These are phyloP conservation scores for Coleophora flavipennella DNA, from an alignment of 2,888 invertebrate species.

Conservation along the genomic window DNA sequence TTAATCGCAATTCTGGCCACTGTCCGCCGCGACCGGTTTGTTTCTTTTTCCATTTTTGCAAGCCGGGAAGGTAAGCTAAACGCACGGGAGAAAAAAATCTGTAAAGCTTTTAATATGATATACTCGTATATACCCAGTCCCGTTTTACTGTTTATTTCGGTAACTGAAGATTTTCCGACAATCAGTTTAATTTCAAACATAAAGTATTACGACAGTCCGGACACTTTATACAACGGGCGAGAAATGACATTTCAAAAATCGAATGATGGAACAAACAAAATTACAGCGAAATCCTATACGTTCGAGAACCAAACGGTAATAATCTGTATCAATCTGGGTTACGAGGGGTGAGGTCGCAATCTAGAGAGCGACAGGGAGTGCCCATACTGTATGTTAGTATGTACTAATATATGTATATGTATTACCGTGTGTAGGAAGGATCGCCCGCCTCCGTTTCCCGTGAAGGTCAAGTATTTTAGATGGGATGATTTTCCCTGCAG, in stretches of 20 bases:
- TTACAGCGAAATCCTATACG: too few species aligned
- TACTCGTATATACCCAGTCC: conserved; percentile 19
- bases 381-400: too few species aligned
- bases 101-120: conserved; percentile 21
- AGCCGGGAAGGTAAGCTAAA: conserved; percentile 25
- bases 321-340: too few species aligned
- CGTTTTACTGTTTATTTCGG: not conserved
- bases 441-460: conserved; percentile 16
- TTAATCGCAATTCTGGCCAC: conserved; percentile 58
- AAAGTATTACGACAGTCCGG: too few species aligned
- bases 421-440: conserved; percentile 26
- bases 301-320: too few species aligned
- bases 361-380: too few species aligned
- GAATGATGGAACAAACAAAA: too few species aligned
- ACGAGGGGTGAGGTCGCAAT: too few species aligned
- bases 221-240: too few species aligned
- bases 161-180: not conserved
- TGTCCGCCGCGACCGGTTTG: conserved; percentile 44
- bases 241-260: too few species aligned
- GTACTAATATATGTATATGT: too few species aligned
- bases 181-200: conserved; percentile 8
- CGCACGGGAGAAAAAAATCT: too few species aligned
- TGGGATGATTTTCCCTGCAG: conserved; percentile 26
- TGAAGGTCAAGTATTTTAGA: conserved; percentile 30
- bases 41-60: conserved; percentile 38